Evolutionary conservation across 2,113 vertebrate genomes (phyloP), one percentile per base, ranked within the genome.

Genomic region (Eonycteris spelaea): DNA sequence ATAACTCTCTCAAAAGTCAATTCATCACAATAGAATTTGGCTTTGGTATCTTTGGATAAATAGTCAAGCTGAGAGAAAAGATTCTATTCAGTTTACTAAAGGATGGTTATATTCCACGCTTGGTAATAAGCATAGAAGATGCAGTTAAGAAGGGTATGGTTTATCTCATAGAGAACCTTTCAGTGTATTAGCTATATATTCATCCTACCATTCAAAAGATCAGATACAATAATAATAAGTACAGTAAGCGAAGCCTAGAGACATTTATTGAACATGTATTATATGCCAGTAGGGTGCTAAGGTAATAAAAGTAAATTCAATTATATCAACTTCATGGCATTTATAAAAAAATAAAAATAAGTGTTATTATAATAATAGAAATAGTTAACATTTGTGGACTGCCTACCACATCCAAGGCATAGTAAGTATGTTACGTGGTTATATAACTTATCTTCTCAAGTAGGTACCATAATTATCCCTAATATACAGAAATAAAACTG

Each of bases 311-410:
- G 8, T 55, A 33, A 65, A 61, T 87, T 40, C 22, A 12, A 79
- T 80, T 30, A 71, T 70, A 89, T 93, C 26, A 38, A 45, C 30
- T 71, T 95, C 74, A 68, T 84, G 53, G 24, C 1, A 57, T 35
- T 12, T 22, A 61, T 90, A 67, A 86, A 61, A 97, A 88, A 61
- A 97, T n/a, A n/a, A n/a, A 51, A 15, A 91, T 83, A 14, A 83
- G 1, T 16, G 73, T 53, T 63, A 79, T 77, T 86, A 84, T 89
- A 79, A 28, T 63, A 86, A 67, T 1, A 92, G 30, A 3, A 59
- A 65, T 33, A 75, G 15, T 22, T 90, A 68, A 43, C 19, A 19
- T 67, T 45, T 87, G 33, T 74, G 22, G 57, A 86, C 48, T 71
- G 24, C 48, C 95, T 80, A 77, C 21, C 45, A 48, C 38, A 73